These are phyloP conservation scores for Charadrius vociferus DNA, from an alignment of 2,113 vertebrate genomes.

Conservation along the genomic window DNA sequence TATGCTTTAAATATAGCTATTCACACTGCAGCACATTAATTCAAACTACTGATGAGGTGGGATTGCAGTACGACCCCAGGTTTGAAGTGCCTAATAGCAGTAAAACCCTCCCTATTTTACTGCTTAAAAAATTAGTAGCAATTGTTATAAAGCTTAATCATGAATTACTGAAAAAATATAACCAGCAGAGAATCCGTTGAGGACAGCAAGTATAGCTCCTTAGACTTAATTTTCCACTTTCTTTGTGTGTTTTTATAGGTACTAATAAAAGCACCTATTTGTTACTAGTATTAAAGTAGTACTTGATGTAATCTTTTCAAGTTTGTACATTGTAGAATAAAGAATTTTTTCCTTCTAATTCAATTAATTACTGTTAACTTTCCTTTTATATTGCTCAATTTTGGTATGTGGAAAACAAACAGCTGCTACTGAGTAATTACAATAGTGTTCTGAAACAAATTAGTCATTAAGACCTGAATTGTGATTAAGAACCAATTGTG, in stretches of 20 bases:
- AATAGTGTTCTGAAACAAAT: slow-evolving; percentile 44
- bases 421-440: slow-evolving; percentile 42
- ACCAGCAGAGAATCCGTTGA: background rate
- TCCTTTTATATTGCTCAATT: background rate
- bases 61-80: background rate
- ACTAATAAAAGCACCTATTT: background rate
- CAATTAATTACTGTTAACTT: background rate
- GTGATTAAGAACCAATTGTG: slow-evolving; percentile 28
- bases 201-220: background rate
- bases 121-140: background rate
- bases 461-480: slow-evolving; percentile 43
- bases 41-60: background rate
- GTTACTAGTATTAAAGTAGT: background rate
- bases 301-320: background rate
- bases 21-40: background rate
- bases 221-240: background rate
- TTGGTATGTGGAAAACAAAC: slow-evolving; percentile 45
- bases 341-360: background rate
- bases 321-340: background rate
- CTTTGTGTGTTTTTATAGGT: background rate
- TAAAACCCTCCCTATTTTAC: background rate
- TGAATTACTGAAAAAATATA: background rate
- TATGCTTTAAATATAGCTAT: background rate
- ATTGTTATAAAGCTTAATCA: background rate
- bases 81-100: background rate